Base-by-base conservation (phyloP, 2,888 invertebrate genomes). In the Synergus umbraculus region DNA sequence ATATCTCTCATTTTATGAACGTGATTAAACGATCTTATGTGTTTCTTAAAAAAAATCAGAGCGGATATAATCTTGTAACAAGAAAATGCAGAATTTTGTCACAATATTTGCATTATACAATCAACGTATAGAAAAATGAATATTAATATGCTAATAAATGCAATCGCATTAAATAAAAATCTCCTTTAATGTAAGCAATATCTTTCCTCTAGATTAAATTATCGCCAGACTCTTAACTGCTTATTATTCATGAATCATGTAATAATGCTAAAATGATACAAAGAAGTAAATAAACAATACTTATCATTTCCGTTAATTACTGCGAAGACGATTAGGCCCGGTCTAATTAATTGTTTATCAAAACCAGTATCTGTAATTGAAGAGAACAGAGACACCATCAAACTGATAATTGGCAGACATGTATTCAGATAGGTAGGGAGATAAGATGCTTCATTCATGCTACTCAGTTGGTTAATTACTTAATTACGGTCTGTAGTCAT, bases 391-490 rank as follows among this genome's bases (percentile, higher is more conserved):
- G 69, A 46, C 46, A 69, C 54, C 37, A 69, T 29, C 73, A 54
- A 37, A 41, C 29, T 49, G 46, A 69, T 69, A 69, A 69, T 69
- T 69, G 46, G 69, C 69, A 49, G 9, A 29, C 73, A 37, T 73
- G n/a, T 73, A 54, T 73, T 73, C 54, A 49, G 73, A 54, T 73
- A 49, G 73, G 73, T 41, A 37, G 37, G 49, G n/a, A 54, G 73
- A 73, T 73, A 73, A 73, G 73, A 73, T 54, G 37, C 8, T 37
- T 73, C 54, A 73, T 73, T 73, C 69, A 69, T 22, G 46, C 69
- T 37, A 49, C 69, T 29, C 49, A 49, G 69, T 37, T 37, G 73
- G 73, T 73, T 73, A 73, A 73, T 73, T 73, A 73, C 73, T 73
- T 73, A 73, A 73, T 73, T 54, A 73, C n/a, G 41, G 49, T 37